Evolutionary conservation across 2,113 vertebrate genomes (phyloP), one percentile per base, ranked within the genome.

Genomic region (Amazona guildingii): DNA sequence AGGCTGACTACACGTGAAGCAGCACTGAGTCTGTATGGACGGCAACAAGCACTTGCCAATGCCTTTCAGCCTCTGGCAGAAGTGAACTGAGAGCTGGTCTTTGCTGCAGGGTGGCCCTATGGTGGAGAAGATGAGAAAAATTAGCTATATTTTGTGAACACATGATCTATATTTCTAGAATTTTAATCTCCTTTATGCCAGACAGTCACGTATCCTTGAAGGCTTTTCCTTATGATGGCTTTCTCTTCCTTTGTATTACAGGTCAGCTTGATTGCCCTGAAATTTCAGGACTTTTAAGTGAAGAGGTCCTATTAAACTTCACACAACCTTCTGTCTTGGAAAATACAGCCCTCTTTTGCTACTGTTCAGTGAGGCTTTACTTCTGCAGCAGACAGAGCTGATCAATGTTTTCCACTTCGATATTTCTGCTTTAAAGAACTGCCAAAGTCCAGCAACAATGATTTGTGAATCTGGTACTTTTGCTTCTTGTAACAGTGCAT

Each of bases 51-150:
- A 99, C 91, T 98, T 99, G 49, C 98, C 98, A 94, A 99, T 95
- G 79, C 97, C 90, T 95, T 98, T 99, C 88, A 99, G 98, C 57
- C 98, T 99, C 97, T 98, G 98, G 96, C 99, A 99, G 98, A 99
- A 99, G 77, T 94, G 98, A 61, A 95, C 62, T 0, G 99, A 99
- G 86, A 99, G 98, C 10, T 98, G 99, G 98, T 99, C 98, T 88
- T 98, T 99, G 87, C 75, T 98, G 97, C 99, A 99, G 64, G 83
- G 86, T 12, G 95, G 78, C 73, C 95, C 99, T 99, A 64, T 31
- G 85, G 62, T 84, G 59, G 70, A 70, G 83, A 91, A 94, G 61
- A 86, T 19, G 24, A 90, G 35, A 89, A 93, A 52, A 93, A 49
- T 93, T 81, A 93, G 44, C n/a, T 69, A 17, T 15, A 35, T 54